phyloP scores from a whole-genome alignment of 2,888 invertebrate genomes.

The Drosophila neutralis region DNA sequence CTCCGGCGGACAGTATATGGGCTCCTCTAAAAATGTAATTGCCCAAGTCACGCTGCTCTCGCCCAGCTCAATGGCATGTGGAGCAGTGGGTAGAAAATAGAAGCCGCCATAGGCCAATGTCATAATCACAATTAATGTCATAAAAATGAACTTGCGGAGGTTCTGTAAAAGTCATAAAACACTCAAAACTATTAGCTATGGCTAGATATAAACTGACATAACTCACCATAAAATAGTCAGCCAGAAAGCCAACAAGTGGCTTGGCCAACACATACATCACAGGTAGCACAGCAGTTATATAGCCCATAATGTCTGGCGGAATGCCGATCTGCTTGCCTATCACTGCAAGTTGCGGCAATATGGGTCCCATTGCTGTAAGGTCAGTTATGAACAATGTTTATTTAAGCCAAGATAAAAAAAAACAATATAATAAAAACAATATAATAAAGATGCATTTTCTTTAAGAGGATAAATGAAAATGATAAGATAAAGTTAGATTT shows the following conservation, averaged over 20 bases:
- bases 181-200: not conserved
- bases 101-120: conserved; percentile 89
- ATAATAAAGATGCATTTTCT: not conserved
- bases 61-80: conserved; percentile 64
- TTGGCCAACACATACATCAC: conserved; percentile 91
- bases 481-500: not conserved
- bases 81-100: conserved; percentile 87
- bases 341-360: conserved; percentile 91
- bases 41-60: conserved; percentile 56
- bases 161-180: conserved; percentile 54
- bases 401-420: not conserved
- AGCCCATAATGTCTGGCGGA: conserved; percentile 91
- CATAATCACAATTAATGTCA: conserved; percentile 88
- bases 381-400: conserved; percentile 17
- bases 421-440: not conserved
- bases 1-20: conserved; percentile 48
- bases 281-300: conserved; percentile 90
- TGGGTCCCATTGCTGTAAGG: conserved; percentile 90
- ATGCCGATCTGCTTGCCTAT: conserved; percentile 92
- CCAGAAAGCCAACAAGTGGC: conserved; percentile 90
- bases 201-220: rapidly evolving
- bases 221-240: conserved; percentile 89
- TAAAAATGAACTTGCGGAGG: conserved; percentile 89
- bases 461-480: not conserved
- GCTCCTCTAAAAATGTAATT: conserved; percentile 48